Percentiles rank a stretch among this genome's conserved stretches.
These are phyloP conservation scores for Frankliniella intonsa DNA, from an alignment of 2,888 invertebrate genomes.

Conservation along the genomic window DNA sequence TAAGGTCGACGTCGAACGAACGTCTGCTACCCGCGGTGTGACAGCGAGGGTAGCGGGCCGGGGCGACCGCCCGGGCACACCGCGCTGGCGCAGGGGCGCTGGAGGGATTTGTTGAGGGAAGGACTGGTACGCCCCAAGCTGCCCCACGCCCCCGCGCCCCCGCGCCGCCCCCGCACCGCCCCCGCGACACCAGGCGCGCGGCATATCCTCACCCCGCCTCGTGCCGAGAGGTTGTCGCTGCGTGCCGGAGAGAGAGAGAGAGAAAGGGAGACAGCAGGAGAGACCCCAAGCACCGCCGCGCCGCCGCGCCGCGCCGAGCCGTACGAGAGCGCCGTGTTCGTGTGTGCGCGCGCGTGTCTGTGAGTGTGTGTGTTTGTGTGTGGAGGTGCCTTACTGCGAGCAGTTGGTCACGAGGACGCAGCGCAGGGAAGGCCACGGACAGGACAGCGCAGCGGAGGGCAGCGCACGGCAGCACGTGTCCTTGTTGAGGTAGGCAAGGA, in stretches of 20 bases:
- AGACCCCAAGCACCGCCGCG: neutral
- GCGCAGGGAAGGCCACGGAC: neutral
- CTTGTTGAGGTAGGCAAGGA: constrained; percentile 1
- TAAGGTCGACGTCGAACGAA: neutral
- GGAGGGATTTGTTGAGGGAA: too few species aligned
- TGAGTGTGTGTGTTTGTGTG: neutral
- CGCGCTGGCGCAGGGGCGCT: too few species aligned
- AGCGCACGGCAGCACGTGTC: neutral
- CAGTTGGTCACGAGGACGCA: neutral
- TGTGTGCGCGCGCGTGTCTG: neutral
- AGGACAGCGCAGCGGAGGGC: neutral
- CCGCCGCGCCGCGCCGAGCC: neutral
- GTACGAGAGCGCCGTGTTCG: neutral
- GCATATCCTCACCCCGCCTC: neutral
- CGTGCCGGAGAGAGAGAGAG: neutral
- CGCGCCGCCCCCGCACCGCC: too few species aligned
- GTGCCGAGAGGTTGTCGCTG: neutral
- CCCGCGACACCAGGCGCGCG: too few species aligned
- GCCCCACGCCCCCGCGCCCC: neutral
- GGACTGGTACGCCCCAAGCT: neutral
- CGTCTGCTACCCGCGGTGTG: too few species aligned
- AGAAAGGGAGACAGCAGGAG: too few species aligned
- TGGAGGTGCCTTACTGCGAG: neutral
- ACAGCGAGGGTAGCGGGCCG: too few species aligned
- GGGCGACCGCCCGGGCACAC: too few species aligned